Evolutionary conservation across 1,140 invertebrate genomes (phyloP).

Genomic region (Drosophila ohnishii): DNA sequence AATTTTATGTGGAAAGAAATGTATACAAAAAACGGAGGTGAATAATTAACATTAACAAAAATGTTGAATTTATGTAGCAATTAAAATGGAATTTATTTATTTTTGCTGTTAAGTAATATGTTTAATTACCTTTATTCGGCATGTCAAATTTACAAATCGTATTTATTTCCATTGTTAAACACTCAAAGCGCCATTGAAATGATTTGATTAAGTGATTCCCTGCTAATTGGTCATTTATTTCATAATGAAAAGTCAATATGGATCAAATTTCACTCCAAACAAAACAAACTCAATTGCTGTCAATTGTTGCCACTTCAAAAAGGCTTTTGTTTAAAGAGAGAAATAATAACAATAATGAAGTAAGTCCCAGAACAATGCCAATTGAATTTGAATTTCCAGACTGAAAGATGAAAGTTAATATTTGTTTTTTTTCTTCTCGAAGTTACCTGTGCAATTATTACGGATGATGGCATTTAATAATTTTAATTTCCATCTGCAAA

Average conservation of each 20-base stretch:
- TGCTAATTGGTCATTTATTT: slow-evolving; percentile 10
- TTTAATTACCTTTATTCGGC: not conserved
- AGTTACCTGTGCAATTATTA: slow-evolving; percentile 21
- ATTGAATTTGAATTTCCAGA: slow-evolving; percentile 10
- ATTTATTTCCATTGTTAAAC: not conserved
- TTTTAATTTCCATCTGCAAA: slow-evolving; percentile 31
- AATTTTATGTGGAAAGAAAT: not conserved
- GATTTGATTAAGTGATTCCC: slow-evolving; percentile 8
- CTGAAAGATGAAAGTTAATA: not conserved
- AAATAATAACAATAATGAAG: slow-evolving; percentile 1
- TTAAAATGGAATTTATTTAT: not conserved
- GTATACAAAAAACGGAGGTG: not conserved
- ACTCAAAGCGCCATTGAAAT: not conserved
- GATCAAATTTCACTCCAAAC: slow-evolving; percentile 7
- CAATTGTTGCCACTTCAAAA: slow-evolving; percentile 5
- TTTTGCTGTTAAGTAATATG: not conserved
- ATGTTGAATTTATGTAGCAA: slow-evolving; percentile 1
- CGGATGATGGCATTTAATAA: slow-evolving; percentile 35
- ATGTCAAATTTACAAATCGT: not conserved
- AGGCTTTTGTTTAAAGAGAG: not conserved
- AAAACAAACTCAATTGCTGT: slow-evolving; percentile 2
- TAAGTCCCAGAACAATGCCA: slow-evolving; percentile 15
- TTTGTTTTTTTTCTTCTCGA: not conserved
- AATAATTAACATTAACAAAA: slow-evolving; percentile 1
- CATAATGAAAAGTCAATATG: slow-evolving; percentile 14